Base-by-base conservation (phyloP, 2,888 invertebrate species). In the Diaperis boleti region DNA sequence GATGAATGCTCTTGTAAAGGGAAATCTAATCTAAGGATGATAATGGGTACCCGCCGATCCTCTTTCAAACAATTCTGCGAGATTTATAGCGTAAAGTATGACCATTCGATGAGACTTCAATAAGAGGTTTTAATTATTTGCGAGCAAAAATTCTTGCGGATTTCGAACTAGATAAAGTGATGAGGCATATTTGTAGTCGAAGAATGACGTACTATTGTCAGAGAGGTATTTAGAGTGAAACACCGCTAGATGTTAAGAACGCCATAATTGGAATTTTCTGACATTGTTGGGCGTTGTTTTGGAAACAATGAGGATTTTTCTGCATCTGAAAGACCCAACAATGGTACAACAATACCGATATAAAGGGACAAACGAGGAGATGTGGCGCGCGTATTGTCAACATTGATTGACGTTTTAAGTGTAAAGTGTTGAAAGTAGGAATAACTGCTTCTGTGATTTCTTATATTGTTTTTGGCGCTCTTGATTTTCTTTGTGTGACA, bases 1-100 rank as follows among this genome's bases (percentile, higher is more conserved):
- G 44, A 42, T 44, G 50, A 59, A 39, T 41, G 42, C 41, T 37
- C 20, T 29, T 42, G 11, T 41, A 35, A 44, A 35, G 37, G 29
- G 33, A 52, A 52, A 60, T 52, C 60, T 60, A 60, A 60, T 60
- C 52, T 52, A 37, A 35, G 13, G 44, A 42, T 44, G 17, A 60
- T 41, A 60, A 60, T 60, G 39, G 45, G 15, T 37, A 11, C 41
- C 50, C 35, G 59, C 50, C 31, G 55, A 41, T 41, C 41, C 20
- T 55, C 26, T 55, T 55, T 17, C 29, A 42, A 14, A 7, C 29
- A 15, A 20, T 39, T 41, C 41, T 20, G 17, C 11, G 11, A 29
- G 55, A 55, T 55, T 55, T 55, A 35, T 41, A 15, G 39, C 26
- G 33, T 29, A 44, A 56, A 44, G 56, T 56, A 33, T 54, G n/a